Evolutionary conservation across 37 sponge, comb jelly and placozoan genomes (phyloP).

Genomic region (Agelas oroides): DNA sequence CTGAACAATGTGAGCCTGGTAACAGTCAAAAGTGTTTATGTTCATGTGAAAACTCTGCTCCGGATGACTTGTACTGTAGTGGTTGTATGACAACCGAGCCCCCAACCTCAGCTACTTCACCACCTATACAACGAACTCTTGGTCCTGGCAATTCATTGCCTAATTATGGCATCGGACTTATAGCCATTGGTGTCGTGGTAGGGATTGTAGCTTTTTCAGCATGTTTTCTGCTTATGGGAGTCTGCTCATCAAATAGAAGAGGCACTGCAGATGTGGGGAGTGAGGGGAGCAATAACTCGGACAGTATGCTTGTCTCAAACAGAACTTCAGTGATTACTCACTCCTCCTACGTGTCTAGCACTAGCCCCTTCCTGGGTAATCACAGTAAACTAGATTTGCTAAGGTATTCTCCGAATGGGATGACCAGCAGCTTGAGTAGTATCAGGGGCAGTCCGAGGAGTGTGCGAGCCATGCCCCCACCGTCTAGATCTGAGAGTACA

Average conservation of each 20-base stretch:
- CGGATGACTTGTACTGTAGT: background rate
- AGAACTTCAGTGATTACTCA: too few species aligned
- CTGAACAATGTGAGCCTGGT: background rate
- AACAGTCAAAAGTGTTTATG: background rate
- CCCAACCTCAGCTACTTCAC: too few species aligned
- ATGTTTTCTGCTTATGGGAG: conserved; percentile 40
- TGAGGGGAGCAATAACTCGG: conserved; percentile 1
- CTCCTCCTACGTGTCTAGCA: too few species aligned
- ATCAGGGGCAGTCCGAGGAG: conserved; percentile 31
- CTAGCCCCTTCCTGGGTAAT: conserved; percentile 1
- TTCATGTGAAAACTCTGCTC: background rate
- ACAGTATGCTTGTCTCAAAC: conserved; percentile 6
- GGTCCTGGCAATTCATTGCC: conserved; percentile 16
- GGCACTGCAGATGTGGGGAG: background rate
- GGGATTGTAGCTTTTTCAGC: conserved; percentile 71
- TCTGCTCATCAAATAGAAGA: conserved; percentile 24
- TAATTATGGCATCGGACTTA: conserved; percentile 55
- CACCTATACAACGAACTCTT: too few species aligned
- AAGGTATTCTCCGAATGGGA: background rate
- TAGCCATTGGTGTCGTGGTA: conserved; percentile 63
- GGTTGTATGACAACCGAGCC: too few species aligned
- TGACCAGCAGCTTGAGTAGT: conserved; percentile 4
- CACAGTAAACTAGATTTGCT: conserved; percentile 32
- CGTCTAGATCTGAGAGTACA: background rate
- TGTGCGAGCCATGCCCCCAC: conserved; percentile 17